Base-by-base conservation (phyloP, 2,888 invertebrate species). In the Sinelater perroti region DNA sequence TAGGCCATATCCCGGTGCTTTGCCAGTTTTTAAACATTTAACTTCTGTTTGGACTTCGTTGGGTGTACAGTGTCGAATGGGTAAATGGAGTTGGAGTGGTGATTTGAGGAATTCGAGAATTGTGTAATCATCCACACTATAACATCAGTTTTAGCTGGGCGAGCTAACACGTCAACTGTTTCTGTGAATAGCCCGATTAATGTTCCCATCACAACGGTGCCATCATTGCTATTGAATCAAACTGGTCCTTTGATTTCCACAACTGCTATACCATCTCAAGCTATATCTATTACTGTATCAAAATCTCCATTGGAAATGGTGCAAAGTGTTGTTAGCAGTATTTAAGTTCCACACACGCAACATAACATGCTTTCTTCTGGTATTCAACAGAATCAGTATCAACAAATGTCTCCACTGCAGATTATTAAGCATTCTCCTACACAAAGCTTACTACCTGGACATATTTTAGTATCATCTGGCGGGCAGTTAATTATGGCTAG, bases 281-380 rank as follows among this genome's bases (percentile, higher is more conserved):
- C 76, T 2, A 70, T 78, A 13, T 74, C 74, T 16, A 70, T 79
- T 2, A 79, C 72, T 46, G 77, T 82, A 2, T 78, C 82, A 0
- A 84, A 84, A 72, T 87, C 88, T 3, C 89, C 89, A 0, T 72
- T 90, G 35, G 89, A 90, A 78, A 89, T 90, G 88, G 89, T 89
- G 1, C 89, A 89, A 70, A 88, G 88, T 69, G 88, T 89, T 2
- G 88, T 89, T 46, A 88, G 87, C 61, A 87, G 84, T 71, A 81
- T 87, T 63, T 87, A 88, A 67, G 83, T 83, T 56, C 80, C 84
- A 5, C 81, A 80, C 60, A 72, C 78, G 6, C 74, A 73, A 50
- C 71, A 72, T 16, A 66, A 67, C 36, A 52, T 66, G 3, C 63
- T 68, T 33, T 61, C 62, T 11, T 66, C 64, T 18, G 57, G 60